phyloP scores from a whole-genome alignment of 2,113 vertebrate species.

The Microcebus ravelobensis region DNA sequence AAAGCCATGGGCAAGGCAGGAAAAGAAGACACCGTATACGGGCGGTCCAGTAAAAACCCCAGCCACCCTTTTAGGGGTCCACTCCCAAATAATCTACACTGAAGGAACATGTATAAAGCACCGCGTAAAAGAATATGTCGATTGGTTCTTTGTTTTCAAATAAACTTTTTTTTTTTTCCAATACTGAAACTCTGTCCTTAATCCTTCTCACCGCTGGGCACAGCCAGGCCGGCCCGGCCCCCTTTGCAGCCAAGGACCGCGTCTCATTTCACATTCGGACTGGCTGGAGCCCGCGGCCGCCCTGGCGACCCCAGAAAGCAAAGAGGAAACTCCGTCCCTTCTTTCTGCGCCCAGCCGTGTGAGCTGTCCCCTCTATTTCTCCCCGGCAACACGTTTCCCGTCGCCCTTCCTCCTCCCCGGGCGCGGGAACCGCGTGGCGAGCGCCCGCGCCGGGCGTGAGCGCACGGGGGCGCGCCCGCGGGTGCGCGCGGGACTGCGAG shows the following conservation, averaged over 20 bases:
- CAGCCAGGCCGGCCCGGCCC: conserved; percentile 25
- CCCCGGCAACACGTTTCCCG: conserved; percentile 86
- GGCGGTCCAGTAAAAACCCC: neutral
- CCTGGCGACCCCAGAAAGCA: conserved; percentile 77
- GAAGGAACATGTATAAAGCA: neutral
- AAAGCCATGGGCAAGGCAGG: neutral
- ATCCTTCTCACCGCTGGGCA: conserved; percentile 32
- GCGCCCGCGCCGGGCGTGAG: conserved; percentile 79
- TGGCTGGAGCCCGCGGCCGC: conserved; percentile 73
- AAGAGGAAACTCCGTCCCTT: conserved; percentile 83
- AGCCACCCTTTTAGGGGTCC: neutral
- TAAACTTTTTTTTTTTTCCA: conserved; percentile 3
- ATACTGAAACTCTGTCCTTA: neutral
- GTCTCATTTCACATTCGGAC: conserved; percentile 74
- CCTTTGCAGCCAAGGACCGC: conserved; percentile 68
- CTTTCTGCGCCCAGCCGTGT: conserved; percentile 75
- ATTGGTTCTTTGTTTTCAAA: neutral
- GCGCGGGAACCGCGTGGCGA: conserved; percentile 86
- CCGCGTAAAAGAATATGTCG: neutral
- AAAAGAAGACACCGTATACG: fast-evolving
- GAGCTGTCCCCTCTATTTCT: conserved; percentile 82
- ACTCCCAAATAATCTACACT: neutral
- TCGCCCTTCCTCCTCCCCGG: conserved; percentile 69
- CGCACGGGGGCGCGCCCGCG: conserved; percentile 26
- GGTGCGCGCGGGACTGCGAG: neutral